These are phyloP conservation scores for Drosophila sturtevanti DNA, from an alignment of 1,140 invertebrate species.

Conservation along the genomic window DNA sequence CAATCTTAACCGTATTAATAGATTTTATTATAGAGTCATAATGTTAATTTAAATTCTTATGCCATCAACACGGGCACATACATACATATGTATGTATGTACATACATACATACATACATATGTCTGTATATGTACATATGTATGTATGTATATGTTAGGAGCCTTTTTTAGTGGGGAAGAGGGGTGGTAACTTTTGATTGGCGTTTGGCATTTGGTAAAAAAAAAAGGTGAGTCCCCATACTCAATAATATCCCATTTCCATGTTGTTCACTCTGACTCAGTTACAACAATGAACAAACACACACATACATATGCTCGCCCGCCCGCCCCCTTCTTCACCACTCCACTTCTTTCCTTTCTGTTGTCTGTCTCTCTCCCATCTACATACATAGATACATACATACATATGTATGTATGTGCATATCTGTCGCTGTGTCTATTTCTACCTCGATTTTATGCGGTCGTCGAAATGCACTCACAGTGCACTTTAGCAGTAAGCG, in stretches of 20 bases:
- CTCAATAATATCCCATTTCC: constrained; percentile 49
- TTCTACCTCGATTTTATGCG: constrained; percentile 38
- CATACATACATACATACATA: constrained; percentile 17
- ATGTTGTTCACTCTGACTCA: constrained; percentile 47
- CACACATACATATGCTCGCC: constrained; percentile 23
- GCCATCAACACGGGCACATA: no score
- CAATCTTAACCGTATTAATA: no score
- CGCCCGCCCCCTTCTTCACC: neutral
- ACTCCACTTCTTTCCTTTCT: neutral
- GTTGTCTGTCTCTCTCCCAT: no score
- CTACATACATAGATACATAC: no score
- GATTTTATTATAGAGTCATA: no score
- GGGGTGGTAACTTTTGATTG: neutral
- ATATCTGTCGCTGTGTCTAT: neutral
- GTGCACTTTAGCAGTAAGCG: constrained; percentile 20
- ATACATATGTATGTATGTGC: no score
- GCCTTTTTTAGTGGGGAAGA: no score
- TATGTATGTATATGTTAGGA: neutral
- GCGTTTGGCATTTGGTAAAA: neutral
- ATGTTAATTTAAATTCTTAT: no score
- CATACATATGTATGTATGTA: neutral
- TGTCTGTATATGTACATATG: no score
- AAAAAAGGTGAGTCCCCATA: neutral
- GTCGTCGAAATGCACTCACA: constrained; percentile 19
- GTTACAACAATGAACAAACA: constrained; percentile 18